Percentiles rank a stretch among this genome's conserved stretches.
Conservation (phyloP, 2,888 invertebrate genomes). For the Netelia virgata region DNA sequence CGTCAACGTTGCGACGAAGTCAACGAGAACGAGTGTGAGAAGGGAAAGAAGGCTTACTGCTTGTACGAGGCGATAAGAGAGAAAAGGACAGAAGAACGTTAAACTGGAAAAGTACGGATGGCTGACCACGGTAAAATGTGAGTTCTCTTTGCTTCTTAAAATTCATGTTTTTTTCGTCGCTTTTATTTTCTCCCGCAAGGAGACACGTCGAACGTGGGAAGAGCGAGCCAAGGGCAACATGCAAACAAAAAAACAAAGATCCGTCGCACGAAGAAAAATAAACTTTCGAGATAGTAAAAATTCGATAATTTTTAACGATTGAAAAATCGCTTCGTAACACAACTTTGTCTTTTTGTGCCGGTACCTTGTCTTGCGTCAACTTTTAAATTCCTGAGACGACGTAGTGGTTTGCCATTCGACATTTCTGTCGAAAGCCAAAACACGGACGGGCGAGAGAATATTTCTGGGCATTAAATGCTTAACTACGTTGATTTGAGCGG, state of each 20-base stretch:
- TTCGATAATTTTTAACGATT: neutral
- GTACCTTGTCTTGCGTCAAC: neutral
- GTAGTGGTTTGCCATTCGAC: neutral
- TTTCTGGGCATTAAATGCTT: neutral
- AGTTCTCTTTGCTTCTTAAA: constrained; percentile 63
- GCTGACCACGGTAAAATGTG: constrained; percentile 79
- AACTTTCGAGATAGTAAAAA: neutral
- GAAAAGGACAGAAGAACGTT: constrained; percentile 33
- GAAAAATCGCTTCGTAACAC: too few relatives aligned
- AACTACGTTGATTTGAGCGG: constrained; percentile 1
- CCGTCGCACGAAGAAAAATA: neutral
- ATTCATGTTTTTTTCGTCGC: constrained; percentile 1
- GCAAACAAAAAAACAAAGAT: constrained; percentile 8
- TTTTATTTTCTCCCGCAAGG: neutral
- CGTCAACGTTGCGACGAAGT: neutral
- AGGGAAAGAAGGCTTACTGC: neutral
- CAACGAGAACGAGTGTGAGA: neutral
- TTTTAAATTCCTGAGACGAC: too few relatives aligned
- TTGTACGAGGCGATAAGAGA: constrained; percentile 19
- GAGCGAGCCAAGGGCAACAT: neutral
- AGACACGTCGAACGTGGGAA: too few relatives aligned
- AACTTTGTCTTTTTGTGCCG: neutral
- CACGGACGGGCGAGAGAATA: neutral
- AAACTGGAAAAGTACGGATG: constrained; percentile 70
- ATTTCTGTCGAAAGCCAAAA: neutral